Percentiles rank a stretch among this genome's conserved stretches.
Conservation (phyloP, 1,140 invertebrate genomes). For the Drosophila pandora region DNA sequence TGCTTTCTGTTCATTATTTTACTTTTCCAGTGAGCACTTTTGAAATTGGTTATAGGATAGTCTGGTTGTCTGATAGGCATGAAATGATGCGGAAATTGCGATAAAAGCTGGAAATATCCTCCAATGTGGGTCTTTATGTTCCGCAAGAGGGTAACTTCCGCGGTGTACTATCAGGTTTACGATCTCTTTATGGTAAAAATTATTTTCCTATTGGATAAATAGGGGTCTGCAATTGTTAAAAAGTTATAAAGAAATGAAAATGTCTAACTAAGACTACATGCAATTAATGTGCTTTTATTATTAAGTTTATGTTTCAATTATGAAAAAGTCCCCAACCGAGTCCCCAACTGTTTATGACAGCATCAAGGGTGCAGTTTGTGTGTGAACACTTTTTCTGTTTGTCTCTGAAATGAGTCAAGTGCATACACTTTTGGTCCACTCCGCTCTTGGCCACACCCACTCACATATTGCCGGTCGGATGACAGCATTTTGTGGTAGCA, state of each 20-base stretch:
- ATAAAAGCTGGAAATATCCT: conserved; percentile 31
- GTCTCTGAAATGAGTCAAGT: conserved; percentile 65
- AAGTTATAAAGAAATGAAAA: not conserved
- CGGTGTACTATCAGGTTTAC: not conserved
- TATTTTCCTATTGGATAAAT: not conserved
- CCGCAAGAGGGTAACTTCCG: conserved; percentile 17
- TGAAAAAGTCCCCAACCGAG: conserved; percentile 13
- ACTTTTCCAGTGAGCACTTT: conserved; percentile 11
- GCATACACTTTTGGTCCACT: conserved; percentile 56
- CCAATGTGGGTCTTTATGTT: conserved; percentile 25
- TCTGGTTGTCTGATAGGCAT: conserved; percentile 8
- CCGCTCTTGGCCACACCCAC: conserved; percentile 34
- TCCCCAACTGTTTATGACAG: conserved; percentile 65
- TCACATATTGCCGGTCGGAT: conserved; percentile 40
- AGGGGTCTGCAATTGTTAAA: not conserved
- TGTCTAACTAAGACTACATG: not conserved
- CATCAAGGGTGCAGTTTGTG: conserved; percentile 69
- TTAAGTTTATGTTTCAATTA: conserved; percentile 3
- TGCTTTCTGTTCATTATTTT: conserved; percentile 38
- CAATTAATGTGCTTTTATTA: not conserved
- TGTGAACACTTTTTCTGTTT: conserved; percentile 23
- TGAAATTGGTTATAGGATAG: conserved; percentile 47
- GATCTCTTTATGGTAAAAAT: conserved; percentile 15
- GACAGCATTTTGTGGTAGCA: conserved; percentile 72
- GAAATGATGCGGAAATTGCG: conserved; percentile 43